Percentiles rank a stretch among this genome's conserved stretches.
phyloP scores from a whole-genome alignment of 2,113 vertebrate genomes.

The Tychaedon coryphoeus region DNA sequence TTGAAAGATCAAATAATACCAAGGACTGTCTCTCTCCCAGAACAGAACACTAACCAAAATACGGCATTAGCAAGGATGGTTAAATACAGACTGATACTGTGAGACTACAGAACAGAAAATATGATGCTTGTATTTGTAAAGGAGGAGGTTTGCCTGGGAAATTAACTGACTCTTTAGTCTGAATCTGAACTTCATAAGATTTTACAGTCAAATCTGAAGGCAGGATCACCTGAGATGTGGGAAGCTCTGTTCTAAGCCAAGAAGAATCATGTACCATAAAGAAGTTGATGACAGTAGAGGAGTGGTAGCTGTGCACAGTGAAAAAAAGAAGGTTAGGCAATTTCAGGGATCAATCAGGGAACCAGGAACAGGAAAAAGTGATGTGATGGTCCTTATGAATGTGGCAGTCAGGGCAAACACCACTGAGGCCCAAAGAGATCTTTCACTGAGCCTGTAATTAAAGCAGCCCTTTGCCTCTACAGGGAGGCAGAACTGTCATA shows the following conservation, averaged over 20 bases:
- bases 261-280: not conserved
- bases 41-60: not conserved
- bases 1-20: not conserved
- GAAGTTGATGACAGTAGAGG: not conserved
- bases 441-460: not conserved
- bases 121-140: not conserved
- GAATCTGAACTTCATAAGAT: not conserved
- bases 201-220: not conserved
- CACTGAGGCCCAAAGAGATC: not conserved
- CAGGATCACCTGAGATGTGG: not conserved
- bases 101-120: not conserved
- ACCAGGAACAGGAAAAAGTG: not conserved
- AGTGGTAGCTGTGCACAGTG: not conserved
- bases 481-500: rapidly evolving
- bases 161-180: not conserved
- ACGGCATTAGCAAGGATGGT: not conserved
- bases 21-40: not conserved
- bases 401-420: not conserved
- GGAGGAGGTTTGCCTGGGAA: not conserved
- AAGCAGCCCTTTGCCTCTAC: not conserved
- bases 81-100: not conserved
- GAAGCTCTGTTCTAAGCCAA: not conserved
- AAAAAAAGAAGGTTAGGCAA: not conserved
- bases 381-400: not conserved
- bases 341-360: not conserved